Conservation (phyloP, 1,140 invertebrate genomes). For the Drosophila ambigua region DNA sequence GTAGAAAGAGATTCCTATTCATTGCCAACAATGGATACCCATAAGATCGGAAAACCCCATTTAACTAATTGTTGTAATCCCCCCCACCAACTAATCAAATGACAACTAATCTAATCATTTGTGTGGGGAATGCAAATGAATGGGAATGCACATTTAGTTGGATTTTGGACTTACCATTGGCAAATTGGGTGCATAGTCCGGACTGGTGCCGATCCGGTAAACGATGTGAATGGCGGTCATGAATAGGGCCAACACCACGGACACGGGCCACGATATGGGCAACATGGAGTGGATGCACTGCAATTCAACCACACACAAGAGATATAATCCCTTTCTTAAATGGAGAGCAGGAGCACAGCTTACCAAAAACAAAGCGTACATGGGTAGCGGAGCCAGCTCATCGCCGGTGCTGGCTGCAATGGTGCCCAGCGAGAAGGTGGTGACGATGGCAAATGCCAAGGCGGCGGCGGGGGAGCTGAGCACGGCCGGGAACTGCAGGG, state of each 20-base stretch:
- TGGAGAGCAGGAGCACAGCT: slow-evolving; percentile 49
- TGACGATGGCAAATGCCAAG: slow-evolving; percentile 80
- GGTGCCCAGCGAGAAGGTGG: slow-evolving; percentile 78
- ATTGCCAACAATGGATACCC: no score
- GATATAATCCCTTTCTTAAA: slow-evolving; percentile 15
- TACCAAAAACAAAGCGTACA: slow-evolving; percentile 88
- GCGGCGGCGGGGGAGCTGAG: slow-evolving; percentile 80
- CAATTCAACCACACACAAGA: slow-evolving; percentile 12
- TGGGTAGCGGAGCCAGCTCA: slow-evolving; percentile 85
- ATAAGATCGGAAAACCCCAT: slow-evolving; percentile 3
- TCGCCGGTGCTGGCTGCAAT: slow-evolving; percentile 80
- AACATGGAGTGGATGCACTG: slow-evolving; percentile 90
- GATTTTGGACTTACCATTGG: slow-evolving; percentile 70
- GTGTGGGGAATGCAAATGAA: slow-evolving; percentile 36
- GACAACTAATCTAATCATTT: slow-evolving; percentile 30
- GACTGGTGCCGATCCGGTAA: slow-evolving; percentile 66
- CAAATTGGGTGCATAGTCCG: slow-evolving; percentile 63
- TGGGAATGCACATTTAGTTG: not conserved
- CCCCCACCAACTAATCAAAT: no score
- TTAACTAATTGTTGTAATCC: slow-evolving; percentile 9
- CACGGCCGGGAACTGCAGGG: slow-evolving; percentile 81
- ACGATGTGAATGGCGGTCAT: slow-evolving; percentile 86
- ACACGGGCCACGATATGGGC: slow-evolving; percentile 87
- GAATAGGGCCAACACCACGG: slow-evolving; percentile 86
- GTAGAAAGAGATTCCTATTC: no score